Conservation (phyloP, 2,797 vertebrate genomes). For the Merluccius polli region DNA sequence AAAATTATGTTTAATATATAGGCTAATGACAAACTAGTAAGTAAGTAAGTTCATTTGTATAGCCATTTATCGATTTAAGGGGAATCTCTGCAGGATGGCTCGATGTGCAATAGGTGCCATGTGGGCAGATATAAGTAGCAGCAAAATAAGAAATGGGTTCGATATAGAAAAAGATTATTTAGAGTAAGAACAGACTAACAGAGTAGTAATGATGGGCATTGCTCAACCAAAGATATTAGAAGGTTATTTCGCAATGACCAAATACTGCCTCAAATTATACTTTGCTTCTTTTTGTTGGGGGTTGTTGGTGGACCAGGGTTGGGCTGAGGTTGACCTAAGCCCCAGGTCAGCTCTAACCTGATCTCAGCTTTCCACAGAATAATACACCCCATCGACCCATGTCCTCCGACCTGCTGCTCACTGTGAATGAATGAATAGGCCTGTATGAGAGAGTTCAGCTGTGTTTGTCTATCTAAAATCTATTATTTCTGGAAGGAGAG, state of each 20-base stretch:
- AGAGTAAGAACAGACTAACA: background rate
- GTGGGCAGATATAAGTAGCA: background rate
- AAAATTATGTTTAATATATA: background rate
- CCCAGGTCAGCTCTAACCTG: background rate
- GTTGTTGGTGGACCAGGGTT: background rate
- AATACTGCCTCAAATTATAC: background rate
- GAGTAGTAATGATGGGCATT: background rate
- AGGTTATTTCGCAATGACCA: background rate
- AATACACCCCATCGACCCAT: background rate
- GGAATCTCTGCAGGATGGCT: background rate
- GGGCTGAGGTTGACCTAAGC: background rate
- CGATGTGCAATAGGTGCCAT: background rate
- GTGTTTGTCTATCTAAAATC: background rate
- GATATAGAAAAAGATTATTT: too few species aligned
- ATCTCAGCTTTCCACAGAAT: background rate
- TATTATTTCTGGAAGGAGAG: background rate
- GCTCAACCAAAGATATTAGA: background rate
- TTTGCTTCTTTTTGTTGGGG: background rate
- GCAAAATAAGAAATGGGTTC: background rate
- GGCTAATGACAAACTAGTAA: background rate
- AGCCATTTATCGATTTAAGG: background rate
- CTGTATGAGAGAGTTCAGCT: background rate
- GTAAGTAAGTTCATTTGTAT: background rate
- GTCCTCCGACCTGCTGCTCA: background rate
- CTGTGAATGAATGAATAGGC: background rate